Conservation (phyloP, 2,888 invertebrate species). For the Molorchus minor region DNA sequence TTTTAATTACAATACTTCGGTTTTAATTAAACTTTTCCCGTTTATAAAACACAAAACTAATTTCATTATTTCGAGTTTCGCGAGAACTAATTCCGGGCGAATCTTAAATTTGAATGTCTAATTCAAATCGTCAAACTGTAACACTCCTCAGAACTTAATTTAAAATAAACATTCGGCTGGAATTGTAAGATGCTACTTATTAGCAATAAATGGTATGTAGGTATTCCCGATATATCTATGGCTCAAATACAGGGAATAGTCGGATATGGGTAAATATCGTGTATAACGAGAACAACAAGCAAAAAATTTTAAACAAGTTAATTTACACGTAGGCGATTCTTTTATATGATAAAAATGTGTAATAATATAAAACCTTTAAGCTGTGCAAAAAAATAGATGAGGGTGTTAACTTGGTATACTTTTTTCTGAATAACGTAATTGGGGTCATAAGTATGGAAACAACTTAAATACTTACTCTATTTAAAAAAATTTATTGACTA, state of each 20-base stretch:
- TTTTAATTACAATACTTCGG: constrained; percentile 22
- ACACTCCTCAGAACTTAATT: neutral
- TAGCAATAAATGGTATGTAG: neutral
- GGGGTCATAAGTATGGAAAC: too few species aligned
- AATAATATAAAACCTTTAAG: too few species aligned
- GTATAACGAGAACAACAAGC: neutral
- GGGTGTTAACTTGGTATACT: too few species aligned
- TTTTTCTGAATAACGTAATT: too few species aligned
- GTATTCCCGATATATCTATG: neutral
- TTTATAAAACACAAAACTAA: constrained; percentile 16
- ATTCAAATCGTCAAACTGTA: neutral
- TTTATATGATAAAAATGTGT: too few species aligned
- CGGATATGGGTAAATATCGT: neutral
- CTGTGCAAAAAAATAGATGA: too few species aligned
- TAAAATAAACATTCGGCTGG: too few species aligned
- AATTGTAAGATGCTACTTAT: neutral
- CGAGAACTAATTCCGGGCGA: constrained; percentile 12
- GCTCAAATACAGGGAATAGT: neutral
- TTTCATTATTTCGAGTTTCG: constrained; percentile 21
- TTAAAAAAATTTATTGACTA: too few species aligned
- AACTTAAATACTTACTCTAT: too few species aligned
- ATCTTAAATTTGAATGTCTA: constrained; percentile 4
- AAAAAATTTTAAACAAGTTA: too few species aligned
- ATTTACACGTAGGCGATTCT: too few species aligned
- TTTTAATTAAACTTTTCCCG: constrained; percentile 23